Evolutionary conservation across 2,888 invertebrate genomes (phyloP).

Genomic region (Ectemnius continuus): DNA sequence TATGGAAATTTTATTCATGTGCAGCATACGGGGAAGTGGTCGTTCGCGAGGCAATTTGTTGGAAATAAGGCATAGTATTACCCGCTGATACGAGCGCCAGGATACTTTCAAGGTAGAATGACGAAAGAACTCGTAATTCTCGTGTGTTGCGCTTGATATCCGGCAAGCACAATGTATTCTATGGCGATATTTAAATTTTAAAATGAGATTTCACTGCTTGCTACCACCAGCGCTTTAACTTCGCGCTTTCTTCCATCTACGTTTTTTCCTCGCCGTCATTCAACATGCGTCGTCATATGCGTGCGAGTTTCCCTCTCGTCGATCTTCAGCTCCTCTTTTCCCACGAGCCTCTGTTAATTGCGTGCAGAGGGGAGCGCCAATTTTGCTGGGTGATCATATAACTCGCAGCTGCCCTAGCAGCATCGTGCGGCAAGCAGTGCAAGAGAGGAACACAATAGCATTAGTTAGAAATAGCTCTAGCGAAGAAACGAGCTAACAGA

Average conservation of each 20-base stretch:
- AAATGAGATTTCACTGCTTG: constrained; percentile 21
- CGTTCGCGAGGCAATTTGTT: too few relatives aligned
- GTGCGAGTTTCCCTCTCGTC: constrained; percentile 18
- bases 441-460: too few relatives aligned
- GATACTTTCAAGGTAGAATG: constrained; percentile 18
- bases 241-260: neutral
- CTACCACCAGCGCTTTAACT: neutral
- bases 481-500: neutral
- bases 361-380: constrained; percentile 47
- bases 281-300: too few relatives aligned
- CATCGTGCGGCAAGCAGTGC: too few relatives aligned
- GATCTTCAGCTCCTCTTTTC: constrained; percentile 37
- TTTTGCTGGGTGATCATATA: constrained; percentile 40
- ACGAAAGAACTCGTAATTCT: constrained; percentile 4
- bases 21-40: too few relatives aligned
- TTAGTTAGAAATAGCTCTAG: too few relatives aligned
- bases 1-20: too few relatives aligned
- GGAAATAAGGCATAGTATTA: too few relatives aligned
- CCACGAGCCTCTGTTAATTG: constrained; percentile 56
- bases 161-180: neutral
- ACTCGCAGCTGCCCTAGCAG: too few relatives aligned
- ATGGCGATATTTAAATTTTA: constrained; percentile 35
- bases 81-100: too few relatives aligned
- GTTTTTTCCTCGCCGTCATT: neutral
- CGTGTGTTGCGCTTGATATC: neutral